Percentiles rank a stretch among this genome's conserved stretches.
These are phyloP conservation scores for Lagenorhynchus albirostris DNA, from an alignment of 2,113 vertebrate genomes.

Conservation along the genomic window DNA sequence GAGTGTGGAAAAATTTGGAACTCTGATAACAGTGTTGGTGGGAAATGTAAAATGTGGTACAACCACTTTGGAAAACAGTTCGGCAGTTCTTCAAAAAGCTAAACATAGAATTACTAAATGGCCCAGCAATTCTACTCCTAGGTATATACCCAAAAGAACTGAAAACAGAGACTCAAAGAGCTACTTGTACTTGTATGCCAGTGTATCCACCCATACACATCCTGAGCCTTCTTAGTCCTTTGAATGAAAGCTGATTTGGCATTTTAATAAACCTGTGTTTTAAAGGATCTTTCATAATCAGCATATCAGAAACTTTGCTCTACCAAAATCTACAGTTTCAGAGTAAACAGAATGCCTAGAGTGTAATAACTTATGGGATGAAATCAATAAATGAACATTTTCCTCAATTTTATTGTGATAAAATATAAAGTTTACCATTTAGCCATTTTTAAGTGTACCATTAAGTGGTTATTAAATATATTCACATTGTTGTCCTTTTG, in stretches of 20 bases:
- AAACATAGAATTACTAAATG: neutral
- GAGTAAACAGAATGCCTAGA: neutral
- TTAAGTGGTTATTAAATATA: neutral
- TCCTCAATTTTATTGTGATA: neutral
- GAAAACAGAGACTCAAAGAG: neutral
- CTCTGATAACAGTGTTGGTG: neutral
- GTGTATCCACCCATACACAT: neutral
- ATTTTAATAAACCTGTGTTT: slow-evolving; percentile 28
- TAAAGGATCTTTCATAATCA: slow-evolving; percentile 25
- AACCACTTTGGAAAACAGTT: neutral
- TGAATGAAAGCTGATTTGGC: slow-evolving; percentile 40
- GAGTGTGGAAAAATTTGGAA: neutral
- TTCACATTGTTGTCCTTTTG: neutral
- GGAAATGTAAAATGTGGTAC: neutral
- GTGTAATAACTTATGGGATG: neutral
- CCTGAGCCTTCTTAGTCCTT: neutral
- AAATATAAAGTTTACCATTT: neutral
- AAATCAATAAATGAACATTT: neutral
- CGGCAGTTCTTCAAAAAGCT: neutral
- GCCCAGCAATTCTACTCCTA: neutral
- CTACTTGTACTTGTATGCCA: neutral
- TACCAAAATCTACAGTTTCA: slow-evolving; percentile 31
- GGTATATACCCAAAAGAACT: neutral
- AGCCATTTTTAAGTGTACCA: neutral
- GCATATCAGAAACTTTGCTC: slow-evolving; percentile 22